phyloP scores from a whole-genome alignment of 1,140 invertebrate species.

The Oryctes rhinoceros region DNA sequence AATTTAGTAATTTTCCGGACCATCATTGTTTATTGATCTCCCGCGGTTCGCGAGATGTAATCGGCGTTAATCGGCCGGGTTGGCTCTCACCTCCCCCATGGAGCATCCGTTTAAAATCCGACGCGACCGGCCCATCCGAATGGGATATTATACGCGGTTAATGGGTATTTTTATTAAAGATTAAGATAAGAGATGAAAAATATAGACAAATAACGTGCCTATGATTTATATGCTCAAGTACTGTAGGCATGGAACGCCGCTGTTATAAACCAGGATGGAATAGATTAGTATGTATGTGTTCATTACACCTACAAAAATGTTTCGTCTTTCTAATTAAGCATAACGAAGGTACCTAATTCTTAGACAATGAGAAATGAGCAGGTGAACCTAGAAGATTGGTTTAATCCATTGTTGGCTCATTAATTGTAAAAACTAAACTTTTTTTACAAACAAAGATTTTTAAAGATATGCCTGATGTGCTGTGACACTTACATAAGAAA shows the following conservation, averaged over 20 bases:
- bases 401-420: too few relatives aligned
- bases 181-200: constrained; percentile 45
- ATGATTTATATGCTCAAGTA: constrained; percentile 15
- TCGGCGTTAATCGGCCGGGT: constrained; percentile 54
- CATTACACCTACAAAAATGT: background rate
- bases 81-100: constrained; percentile 54
- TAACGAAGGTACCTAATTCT: too few relatives aligned
- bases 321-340: background rate
- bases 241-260: background rate
- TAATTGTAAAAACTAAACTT: too few relatives aligned
- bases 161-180: constrained; percentile 48
- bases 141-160: constrained; percentile 47
- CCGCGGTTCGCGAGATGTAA: constrained; percentile 54
- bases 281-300: background rate
- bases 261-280: background rate
- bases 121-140: constrained; percentile 46
- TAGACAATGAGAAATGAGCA: too few relatives aligned
- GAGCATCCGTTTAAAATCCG: constrained; percentile 47
- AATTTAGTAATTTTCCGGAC: constrained; percentile 55
- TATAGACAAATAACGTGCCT: constrained; percentile 34
- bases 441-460: too few relatives aligned
- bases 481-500: too few relatives aligned
- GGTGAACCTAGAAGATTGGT: too few relatives aligned
- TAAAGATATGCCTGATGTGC: too few relatives aligned
- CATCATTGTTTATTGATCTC: constrained; percentile 57